Evolutionary conservation across 2,113 vertebrate genomes (phyloP).

Genomic region (Xiphias gladius): DNA sequence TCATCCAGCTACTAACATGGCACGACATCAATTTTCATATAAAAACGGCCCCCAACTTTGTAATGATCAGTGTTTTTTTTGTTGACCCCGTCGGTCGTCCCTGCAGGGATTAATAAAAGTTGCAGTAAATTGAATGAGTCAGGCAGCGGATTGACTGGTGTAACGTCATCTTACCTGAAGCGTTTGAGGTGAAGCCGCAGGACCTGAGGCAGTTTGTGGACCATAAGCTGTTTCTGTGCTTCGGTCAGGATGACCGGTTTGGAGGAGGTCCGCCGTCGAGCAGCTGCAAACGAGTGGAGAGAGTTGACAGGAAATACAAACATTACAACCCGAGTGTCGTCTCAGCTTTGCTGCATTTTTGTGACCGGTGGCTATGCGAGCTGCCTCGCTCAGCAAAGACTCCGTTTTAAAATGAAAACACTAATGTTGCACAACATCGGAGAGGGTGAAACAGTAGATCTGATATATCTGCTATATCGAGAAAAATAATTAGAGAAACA

Average conservation of each 20-base stretch:
- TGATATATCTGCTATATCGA: too few species aligned
- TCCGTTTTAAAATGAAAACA: too few species aligned
- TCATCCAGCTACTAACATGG: not conserved
- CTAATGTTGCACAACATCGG: too few species aligned
- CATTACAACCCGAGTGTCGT: not conserved
- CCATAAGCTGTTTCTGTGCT: constrained; percentile 97
- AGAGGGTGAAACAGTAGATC: not conserved
- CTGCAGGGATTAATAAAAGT: not conserved
- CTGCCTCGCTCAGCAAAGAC: not conserved
- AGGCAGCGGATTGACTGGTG: not conserved
- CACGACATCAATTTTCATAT: not conserved
- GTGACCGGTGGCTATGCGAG: not conserved
- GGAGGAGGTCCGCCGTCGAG: constrained; percentile 91
- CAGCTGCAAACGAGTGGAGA: constrained; percentile 82
- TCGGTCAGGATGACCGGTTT: constrained; percentile 94
- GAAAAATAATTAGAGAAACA: too few species aligned
- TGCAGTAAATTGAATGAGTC: not conserved
- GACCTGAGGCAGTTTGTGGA: constrained; percentile 99
- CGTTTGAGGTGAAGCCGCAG: constrained; percentile 98
- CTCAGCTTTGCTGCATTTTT: not conserved
- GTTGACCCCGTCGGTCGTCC: too few species aligned
- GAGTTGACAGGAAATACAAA: not conserved
- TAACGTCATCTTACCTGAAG: constrained; percentile 89
- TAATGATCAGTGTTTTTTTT: too few species aligned
- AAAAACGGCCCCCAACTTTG: not conserved